phyloP scores from a whole-genome alignment of 2,888 invertebrate species.

The Tetheella fluctuosa region DNA sequence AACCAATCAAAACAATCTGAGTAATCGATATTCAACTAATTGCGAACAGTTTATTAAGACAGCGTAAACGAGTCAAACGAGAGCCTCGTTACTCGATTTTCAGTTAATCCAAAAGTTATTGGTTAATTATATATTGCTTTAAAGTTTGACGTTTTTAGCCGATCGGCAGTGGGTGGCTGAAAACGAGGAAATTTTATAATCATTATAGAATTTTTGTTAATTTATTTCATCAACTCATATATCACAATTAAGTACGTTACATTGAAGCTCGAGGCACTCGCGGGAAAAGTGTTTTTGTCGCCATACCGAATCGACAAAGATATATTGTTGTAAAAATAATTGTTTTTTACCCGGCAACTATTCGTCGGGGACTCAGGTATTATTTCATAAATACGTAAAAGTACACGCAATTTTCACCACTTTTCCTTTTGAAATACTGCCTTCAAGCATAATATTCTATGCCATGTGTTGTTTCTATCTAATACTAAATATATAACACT shows the following conservation, averaged over 20 bases:
- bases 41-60: background rate
- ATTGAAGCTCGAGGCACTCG: too few species aligned
- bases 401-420: background rate
- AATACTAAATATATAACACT: too few species aligned
- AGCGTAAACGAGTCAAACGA: background rate
- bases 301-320: too few species aligned
- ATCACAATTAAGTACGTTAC: too few species aligned
- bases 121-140: background rate
- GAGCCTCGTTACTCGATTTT: background rate
- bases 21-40: slow-evolving; percentile 1
- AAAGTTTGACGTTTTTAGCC: background rate
- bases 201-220: too few species aligned
- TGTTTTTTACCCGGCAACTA: background rate
- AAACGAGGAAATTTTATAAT: too few species aligned
- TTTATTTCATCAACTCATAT: too few species aligned
- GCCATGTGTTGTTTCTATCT: background rate
- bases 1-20: slow-evolving; percentile 10
- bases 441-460: too few species aligned
- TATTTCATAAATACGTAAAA: background rate
- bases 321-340: background rate
- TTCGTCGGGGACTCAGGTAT: background rate
- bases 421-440: background rate
- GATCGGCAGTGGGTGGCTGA: too few species aligned
- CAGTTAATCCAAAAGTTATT: background rate
- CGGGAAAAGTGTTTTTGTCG: too few species aligned